phyloP scores from a whole-genome alignment of 2,888 invertebrate genomes.

The Tromatobia lineatoria region DNA sequence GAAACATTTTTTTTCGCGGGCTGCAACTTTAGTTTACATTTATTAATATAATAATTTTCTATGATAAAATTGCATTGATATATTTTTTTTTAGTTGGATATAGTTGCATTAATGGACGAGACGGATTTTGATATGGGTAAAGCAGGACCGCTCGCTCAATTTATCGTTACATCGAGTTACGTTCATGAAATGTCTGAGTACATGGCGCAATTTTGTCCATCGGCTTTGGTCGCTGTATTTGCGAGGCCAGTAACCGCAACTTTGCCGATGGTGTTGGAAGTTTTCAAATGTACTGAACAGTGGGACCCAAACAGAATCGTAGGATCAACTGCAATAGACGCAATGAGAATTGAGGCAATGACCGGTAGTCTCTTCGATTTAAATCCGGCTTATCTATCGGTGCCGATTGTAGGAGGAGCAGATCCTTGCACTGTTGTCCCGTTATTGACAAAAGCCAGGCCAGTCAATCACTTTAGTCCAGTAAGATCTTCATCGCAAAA shows the following conservation, averaged over 20 bases:
- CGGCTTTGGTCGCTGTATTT: slow-evolving; percentile 79
- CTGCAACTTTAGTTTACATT: neutral
- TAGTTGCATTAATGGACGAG: slow-evolving; percentile 82
- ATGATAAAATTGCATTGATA: neutral
- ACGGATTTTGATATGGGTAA: slow-evolving; percentile 71
- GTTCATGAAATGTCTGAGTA: slow-evolving; percentile 75
- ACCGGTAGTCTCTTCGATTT: slow-evolving; percentile 77
- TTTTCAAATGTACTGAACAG: slow-evolving; percentile 74
- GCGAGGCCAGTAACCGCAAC: slow-evolving; percentile 80
- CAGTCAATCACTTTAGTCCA: slow-evolving; percentile 74
- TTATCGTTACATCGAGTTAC: slow-evolving; percentile 73
- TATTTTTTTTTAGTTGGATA: slow-evolving; percentile 74
- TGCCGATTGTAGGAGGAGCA: slow-evolving; percentile 81
- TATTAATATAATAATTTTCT: neutral
- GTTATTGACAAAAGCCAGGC: slow-evolving; percentile 77
- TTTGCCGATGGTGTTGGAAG: slow-evolving; percentile 79
- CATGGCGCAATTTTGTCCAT: slow-evolving; percentile 75
- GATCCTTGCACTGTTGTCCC: slow-evolving; percentile 79
- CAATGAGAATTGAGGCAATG: slow-evolving; percentile 78
- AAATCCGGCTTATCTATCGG: slow-evolving; percentile 76
- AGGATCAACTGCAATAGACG: slow-evolving; percentile 78
- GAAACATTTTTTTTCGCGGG: neutral
- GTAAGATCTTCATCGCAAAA: slow-evolving; percentile 16
- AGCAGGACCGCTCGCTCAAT: slow-evolving; percentile 72
- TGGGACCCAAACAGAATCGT: slow-evolving; percentile 79